phyloP scores from a whole-genome alignment of 2,888 invertebrate genomes.

The Tillus elongatus region DNA sequence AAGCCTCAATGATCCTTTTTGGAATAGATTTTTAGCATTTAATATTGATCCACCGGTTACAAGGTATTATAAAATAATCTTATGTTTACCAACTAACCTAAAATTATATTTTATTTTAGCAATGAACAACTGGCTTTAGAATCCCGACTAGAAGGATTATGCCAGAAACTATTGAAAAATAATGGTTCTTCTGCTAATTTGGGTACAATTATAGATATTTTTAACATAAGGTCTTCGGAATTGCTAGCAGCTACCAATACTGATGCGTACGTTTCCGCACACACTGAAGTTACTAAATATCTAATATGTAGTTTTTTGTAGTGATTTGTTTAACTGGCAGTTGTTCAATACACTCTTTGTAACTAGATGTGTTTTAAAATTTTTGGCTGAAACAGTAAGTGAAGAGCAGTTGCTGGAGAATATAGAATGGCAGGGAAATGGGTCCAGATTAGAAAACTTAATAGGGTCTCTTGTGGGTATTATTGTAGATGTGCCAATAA shows the following conservation, averaged over 20 bases:
- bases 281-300: not conserved
- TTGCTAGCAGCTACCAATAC: slow-evolving; percentile 76
- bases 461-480: slow-evolving; percentile 69
- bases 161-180: slow-evolving; percentile 71
- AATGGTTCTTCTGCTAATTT: slow-evolving; percentile 86
- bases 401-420: slow-evolving; percentile 82
- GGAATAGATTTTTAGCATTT: slow-evolving; percentile 89
- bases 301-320: too few relatives aligned
- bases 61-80: slow-evolving; percentile 47
- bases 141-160: slow-evolving; percentile 62
- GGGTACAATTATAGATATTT: slow-evolving; percentile 76
- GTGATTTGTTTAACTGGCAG: slow-evolving; percentile 81
- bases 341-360: slow-evolving; percentile 89
- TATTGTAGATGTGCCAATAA: slow-evolving; percentile 72
- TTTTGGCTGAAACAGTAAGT: slow-evolving; percentile 80
- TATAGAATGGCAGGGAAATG: slow-evolving; percentile 52
- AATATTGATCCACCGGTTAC: slow-evolving; percentile 74
- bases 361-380: slow-evolving; percentile 75
- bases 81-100: slow-evolving; percentile 5
- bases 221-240: slow-evolving; percentile 72
- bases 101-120: slow-evolving; percentile 43
- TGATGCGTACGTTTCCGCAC: slow-evolving; percentile 66
- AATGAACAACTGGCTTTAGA: slow-evolving; percentile 75
- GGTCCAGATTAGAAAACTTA: slow-evolving; percentile 56
- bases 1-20: slow-evolving; percentile 80